Evolutionary conservation across 2,113 vertebrate species (phyloP), one percentile per base, ranked within the genome.

Genomic region (Corythoichthys intestinalis): DNA sequence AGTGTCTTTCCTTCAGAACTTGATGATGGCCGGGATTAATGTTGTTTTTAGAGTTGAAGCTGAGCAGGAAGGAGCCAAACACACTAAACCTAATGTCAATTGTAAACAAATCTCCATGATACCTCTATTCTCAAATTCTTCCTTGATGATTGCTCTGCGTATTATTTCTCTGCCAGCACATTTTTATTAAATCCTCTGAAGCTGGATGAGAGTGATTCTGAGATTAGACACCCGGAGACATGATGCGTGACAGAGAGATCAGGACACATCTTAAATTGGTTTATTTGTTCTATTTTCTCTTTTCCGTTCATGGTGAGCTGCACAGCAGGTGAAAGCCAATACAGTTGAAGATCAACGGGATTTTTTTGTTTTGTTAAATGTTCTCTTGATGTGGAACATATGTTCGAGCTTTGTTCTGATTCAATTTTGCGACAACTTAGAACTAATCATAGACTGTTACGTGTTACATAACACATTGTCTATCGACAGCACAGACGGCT

Each of bases 41-140:
- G 63, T 65, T 65, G 39, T 57, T 56, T 73, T 44, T 49, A 47
- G 49, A 28, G 50, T 48, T 6, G 48, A 64, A 66, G 54, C 56
- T 53, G 15, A 15, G 39, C 54, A 73, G 65, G 71, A 76, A 66
- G 35, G 28, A 65, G 58, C 13, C 70, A 65, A 47, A 70, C 44
- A 65, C 67, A 61, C 20, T 69, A 48, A 66, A 61, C 39, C 60
- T 53, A 54, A 61, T 47, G 65, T 66, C 50, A 69, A 69, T 65
- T 62, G 41, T 46, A 77, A 78, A 78, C 59, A 65, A 68, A 76
- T 20, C 54, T 15, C 37, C n/a, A 17, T 37, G 35, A 49, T 78
- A 4, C 54, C 54, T 71, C 61, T 63, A 34, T 47, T 64, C 54
- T 60, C 61, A 35, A 47, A 57, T 79, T 79, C 61, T 68, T 58